phyloP scores from a whole-genome alignment of 1,140 invertebrate genomes.

The Bradysia coprophila region DNA sequence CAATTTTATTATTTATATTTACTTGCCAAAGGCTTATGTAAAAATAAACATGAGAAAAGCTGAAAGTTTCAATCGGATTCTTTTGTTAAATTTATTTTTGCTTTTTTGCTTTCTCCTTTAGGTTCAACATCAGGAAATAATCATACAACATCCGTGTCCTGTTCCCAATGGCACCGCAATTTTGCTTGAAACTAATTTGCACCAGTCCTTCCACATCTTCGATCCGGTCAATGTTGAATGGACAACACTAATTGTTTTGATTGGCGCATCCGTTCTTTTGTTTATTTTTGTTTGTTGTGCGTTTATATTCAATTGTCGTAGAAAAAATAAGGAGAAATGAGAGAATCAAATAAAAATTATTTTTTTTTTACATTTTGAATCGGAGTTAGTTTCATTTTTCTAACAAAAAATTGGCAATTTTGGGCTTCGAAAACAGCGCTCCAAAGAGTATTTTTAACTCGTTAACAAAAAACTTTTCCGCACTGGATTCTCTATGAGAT shows the following conservation, averaged over 20 bases:
- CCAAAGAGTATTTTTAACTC: too few relatives aligned
- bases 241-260: conserved; percentile 31
- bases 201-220: conserved; percentile 25
- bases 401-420: too few relatives aligned
- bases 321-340: conserved; percentile 5
- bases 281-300: conserved; percentile 33
- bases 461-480: too few relatives aligned
- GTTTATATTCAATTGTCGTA: conserved; percentile 37
- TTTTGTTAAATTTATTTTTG: conserved; percentile 7
- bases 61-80: conserved; percentile 4
- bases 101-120: conserved; percentile 31
- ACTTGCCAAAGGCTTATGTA: too few relatives aligned
- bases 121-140: conserved; percentile 63
- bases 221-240: conserved; percentile 27
- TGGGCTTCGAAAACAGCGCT: too few relatives aligned
- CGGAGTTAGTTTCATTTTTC: too few relatives aligned
- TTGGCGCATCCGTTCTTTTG: conserved; percentile 34
- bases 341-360: too few relatives aligned
- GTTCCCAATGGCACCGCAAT: conserved; percentile 55
- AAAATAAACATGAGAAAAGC: too few relatives aligned
- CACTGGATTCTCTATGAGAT: too few relatives aligned
- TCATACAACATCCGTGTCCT: conserved; percentile 58
- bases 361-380: too few relatives aligned
- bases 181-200: conserved; percentile 35
- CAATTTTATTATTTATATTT: too few relatives aligned